Evolutionary conservation across 2,797 vertebrate genomes (phyloP), one percentile per base, ranked within the genome.

Genomic region (Pyrrhura leucotis): DNA sequence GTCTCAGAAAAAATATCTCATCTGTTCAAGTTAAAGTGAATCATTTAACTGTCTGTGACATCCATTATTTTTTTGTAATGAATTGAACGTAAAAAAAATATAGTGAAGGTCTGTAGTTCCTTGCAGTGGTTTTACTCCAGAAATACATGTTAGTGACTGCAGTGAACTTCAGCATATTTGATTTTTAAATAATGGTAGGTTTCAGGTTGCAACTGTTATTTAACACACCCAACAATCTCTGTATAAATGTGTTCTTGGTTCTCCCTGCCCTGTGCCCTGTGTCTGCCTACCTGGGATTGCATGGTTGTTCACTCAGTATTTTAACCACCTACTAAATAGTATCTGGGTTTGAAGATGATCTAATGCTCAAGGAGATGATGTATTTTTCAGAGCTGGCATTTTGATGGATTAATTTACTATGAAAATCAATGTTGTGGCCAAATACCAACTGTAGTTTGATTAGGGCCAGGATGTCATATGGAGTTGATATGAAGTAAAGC

Each of bases 401-500:
- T 68, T 28, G 42, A 25, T 35, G 37, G 39, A 4, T 54, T 58
- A 5, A 15, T 63, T 67, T 62, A 7, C 29, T 26, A 1, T 26
- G 59, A 61, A 82, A 77, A 71, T 44, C 17, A n/a, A 20, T 8
- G 10, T 18, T 26, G 5, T 73, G 26, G 29, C 40, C 37, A 35
- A 22, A 25, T 40, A 31, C 4, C 62, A 7, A 16, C 51, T 40
- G 4, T 25, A 33, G 44, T 81, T 72, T 67, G 42, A 16, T 59
- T 61, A 48, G 35, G 47, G 25, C 7, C 42, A 16, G n/a, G 45
- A 7, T 1, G 0, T 62, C 17, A 1, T 18, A 1, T 21, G 37
- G 29, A 44, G 23, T 8, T 9, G 16, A 42, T 62, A 25, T 10
- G 23, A 40, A 47, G 17, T 31, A 17, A 63, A 29, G 37, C 48